A percentile compares a stretch with the other conserved stretches of the same genome.
phyloP scores from a whole-genome alignment of 1,140 invertebrate genomes.

The Drosophila repletoides region DNA sequence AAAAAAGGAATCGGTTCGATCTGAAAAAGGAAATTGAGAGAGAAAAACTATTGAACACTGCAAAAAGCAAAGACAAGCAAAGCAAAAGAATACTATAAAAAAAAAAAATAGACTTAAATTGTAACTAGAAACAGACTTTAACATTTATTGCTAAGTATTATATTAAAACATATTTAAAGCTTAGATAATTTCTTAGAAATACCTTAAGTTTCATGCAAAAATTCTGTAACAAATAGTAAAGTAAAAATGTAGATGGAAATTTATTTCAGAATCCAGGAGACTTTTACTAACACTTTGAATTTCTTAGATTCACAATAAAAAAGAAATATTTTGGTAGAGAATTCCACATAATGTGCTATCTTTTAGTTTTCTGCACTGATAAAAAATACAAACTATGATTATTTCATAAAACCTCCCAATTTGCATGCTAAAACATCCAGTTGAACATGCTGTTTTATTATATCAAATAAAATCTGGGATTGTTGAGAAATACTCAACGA shows the following conservation, averaged over 20 bases:
- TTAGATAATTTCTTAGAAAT: conserved; percentile 8
- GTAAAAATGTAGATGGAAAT: too few species aligned
- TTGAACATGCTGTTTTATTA: conserved; percentile 5
- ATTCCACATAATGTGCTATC: too few species aligned
- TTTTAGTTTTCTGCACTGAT: too few species aligned
- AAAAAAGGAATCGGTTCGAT: conserved; percentile 41
- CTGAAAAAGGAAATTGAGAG: conserved; percentile 12
- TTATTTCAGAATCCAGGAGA: too few species aligned
- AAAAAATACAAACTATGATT: too few species aligned
- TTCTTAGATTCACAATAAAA: neutral
- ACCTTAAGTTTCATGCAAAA: conserved; percentile 20
- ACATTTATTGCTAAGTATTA: neutral
- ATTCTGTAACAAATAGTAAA: neutral
- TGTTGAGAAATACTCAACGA: conserved; percentile 12
- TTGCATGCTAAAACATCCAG: conserved; percentile 30
- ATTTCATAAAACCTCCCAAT: neutral
- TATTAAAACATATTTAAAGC: neutral
- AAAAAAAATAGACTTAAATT: conserved; percentile 12
- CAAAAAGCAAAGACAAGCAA: conserved; percentile 23
- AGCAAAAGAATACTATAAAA: conserved; percentile 26
- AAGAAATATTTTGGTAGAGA: neutral
- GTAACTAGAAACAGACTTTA: conserved; percentile 15
- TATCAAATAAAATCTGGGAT: conserved; percentile 10
- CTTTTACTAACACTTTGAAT: too few species aligned
- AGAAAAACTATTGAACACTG: conserved; percentile 23